Conservation (phyloP, 2,797 vertebrate genomes). For the Prionace glauca region DNA sequence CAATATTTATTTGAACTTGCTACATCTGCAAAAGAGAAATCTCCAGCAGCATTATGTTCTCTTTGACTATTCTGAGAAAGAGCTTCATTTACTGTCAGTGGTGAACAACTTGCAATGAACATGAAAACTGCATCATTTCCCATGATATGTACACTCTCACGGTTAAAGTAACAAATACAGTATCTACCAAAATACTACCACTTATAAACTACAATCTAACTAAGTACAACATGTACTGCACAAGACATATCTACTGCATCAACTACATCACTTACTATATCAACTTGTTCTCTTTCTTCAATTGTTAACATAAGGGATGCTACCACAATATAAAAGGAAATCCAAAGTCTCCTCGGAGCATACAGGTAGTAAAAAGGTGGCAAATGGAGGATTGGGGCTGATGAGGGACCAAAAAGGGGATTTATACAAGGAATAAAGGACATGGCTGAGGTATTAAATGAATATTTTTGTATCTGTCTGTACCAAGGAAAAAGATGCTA, state of each 20-base stretch:
- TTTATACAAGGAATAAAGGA: no score
- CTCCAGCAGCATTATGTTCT: not conserved
- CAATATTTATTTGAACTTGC: not conserved
- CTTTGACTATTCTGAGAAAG: not conserved
- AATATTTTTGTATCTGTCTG: no score
- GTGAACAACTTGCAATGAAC: not conserved
- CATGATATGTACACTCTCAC: not conserved
- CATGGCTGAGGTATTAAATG: no score
- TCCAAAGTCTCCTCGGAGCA: no score
- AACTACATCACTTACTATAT: not conserved
- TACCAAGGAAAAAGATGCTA: no score
- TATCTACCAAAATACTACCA: not conserved
- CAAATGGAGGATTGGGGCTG: no score
- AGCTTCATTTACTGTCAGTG: no score
- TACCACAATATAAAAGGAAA: no score
- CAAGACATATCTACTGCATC: not conserved
- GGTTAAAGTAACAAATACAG: not conserved
- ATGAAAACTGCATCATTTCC: not conserved
- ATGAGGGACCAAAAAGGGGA: no score
- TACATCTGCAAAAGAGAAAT: not conserved
- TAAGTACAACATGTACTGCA: not conserved
- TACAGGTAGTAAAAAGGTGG: no score
- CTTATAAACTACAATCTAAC: not conserved
- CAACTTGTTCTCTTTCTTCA: not conserved
- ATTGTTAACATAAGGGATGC: not conserved